Percentiles rank a stretch among this genome's conserved stretches.
These are phyloP conservation scores for Julus scandinavius DNA, from an alignment of 2,888 invertebrate species.

Conservation along the genomic window DNA sequence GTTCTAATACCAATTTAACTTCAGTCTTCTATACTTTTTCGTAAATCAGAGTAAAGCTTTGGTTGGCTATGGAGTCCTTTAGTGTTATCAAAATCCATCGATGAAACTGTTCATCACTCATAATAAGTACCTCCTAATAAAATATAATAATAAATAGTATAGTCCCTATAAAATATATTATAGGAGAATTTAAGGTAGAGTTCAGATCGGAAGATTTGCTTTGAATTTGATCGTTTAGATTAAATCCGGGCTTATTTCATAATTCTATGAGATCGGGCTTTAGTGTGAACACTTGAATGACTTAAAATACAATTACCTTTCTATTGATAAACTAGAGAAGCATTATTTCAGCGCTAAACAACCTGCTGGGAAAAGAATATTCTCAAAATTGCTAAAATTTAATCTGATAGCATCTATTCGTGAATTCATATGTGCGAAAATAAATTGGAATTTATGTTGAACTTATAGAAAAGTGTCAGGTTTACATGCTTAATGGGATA, in stretches of 20 bases:
- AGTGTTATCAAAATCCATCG: too few relatives aligned
- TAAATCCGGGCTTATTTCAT: not conserved
- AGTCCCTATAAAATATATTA: not conserved
- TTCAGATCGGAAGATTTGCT: not conserved
- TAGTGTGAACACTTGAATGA: constrained; percentile 6
- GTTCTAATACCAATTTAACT: too few relatives aligned
- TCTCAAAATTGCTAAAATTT: not conserved
- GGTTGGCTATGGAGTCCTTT: too few relatives aligned
- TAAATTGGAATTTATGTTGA: not conserved
- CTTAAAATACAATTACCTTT: constrained; percentile 6
- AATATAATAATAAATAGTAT: too few relatives aligned
- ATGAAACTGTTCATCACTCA: too few relatives aligned
- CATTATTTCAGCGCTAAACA: not conserved
- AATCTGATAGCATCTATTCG: not conserved
- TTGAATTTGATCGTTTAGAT: constrained; percentile 34
- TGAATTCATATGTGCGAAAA: not conserved
- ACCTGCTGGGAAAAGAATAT: not conserved
- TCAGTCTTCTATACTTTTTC: too few relatives aligned
- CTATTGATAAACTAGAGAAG: not conserved
- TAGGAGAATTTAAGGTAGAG: not conserved
- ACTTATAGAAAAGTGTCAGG: not conserved
- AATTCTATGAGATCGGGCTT: not conserved
- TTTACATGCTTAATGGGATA: not conserved
- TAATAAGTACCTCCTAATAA: too few relatives aligned
- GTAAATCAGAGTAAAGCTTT: too few relatives aligned